phyloP scores from a whole-genome alignment of 1,140 invertebrate genomes.

The Littorina saxatilis region DNA sequence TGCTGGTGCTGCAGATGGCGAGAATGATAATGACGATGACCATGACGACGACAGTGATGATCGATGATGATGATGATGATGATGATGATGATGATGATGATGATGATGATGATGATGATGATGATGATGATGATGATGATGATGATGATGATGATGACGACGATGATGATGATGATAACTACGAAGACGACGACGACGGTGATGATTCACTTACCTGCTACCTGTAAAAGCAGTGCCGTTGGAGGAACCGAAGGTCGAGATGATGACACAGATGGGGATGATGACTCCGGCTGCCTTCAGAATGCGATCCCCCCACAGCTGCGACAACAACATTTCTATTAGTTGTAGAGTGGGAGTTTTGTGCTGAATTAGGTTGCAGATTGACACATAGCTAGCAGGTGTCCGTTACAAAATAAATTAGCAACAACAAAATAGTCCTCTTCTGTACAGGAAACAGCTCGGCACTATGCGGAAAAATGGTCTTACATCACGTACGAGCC shows the following conservation, averaged over 20 bases:
- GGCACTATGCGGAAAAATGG: too few species aligned
- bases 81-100: constrained; percentile 45
- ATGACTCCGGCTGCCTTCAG: constrained; percentile 60
- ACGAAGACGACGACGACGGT: too few species aligned
- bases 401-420: background rate
- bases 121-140: constrained; percentile 45
- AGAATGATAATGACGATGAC: constrained; percentile 25
- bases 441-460: too few species aligned
- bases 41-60: constrained; percentile 5
- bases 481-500: too few species aligned
- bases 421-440: background rate
- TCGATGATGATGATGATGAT: constrained; percentile 20
- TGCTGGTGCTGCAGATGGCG: constrained; percentile 37
- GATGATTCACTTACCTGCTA: constrained; percentile 62
- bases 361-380: background rate
- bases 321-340: background rate
- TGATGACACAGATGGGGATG: constrained; percentile 69
- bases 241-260: constrained; percentile 72
- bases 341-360: background rate
- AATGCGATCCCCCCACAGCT: constrained; percentile 71
- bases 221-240: constrained; percentile 69
- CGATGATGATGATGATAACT: constrained; percentile 35
- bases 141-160: constrained; percentile 42
- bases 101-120: constrained; percentile 43
- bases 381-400: background rate